Percentiles rank a stretch among this genome's conserved stretches.
Evolutionary conservation across 2,113 vertebrate species (phyloP).

Genomic region (Apodemus speciosus): DNA sequence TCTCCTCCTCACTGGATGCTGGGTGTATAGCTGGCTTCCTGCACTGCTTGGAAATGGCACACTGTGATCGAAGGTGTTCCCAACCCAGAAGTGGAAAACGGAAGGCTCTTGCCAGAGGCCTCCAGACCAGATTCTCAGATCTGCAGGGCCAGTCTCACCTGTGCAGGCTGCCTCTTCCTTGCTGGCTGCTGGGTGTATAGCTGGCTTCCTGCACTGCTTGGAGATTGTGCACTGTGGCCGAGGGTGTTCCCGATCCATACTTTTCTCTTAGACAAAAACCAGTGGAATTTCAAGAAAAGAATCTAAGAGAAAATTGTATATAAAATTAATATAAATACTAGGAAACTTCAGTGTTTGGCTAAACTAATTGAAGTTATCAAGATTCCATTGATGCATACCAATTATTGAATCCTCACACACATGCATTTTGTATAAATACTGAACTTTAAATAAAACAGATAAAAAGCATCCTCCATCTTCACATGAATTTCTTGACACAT

Average conservation of each 20-base stretch:
- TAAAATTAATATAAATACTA: neutral
- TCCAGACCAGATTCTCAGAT: too few species aligned
- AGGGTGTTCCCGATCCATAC: neutral
- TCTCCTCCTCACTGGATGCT: too few species aligned
- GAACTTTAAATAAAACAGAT: neutral
- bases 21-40: too few species aligned
- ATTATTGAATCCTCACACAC: neutral
- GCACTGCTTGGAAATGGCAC: too few species aligned
- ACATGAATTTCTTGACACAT: neutral
- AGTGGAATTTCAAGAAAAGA: neutral
- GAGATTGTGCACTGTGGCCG: too few species aligned
- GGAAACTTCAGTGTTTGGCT: neutral
- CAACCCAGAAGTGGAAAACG: too few species aligned
- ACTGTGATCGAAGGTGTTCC: too few species aligned
- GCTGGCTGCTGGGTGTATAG: too few species aligned
- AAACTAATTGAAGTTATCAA: neutral
- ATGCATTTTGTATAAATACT: constrained; percentile 11
- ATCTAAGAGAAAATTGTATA: neutral
- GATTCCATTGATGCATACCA: neutral
- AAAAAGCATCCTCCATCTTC: neutral
- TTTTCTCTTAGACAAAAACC: neutral
- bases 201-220: too few species aligned
- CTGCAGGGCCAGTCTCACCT: too few species aligned
- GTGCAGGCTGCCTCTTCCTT: too few species aligned
- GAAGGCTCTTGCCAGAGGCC: too few species aligned